A percentile compares a stretch with the other conserved stretches of the same genome.
These are phyloP conservation scores for Heterohyrax brucei DNA, from an alignment of 2,797 vertebrate species.

Conservation along the genomic window DNA sequence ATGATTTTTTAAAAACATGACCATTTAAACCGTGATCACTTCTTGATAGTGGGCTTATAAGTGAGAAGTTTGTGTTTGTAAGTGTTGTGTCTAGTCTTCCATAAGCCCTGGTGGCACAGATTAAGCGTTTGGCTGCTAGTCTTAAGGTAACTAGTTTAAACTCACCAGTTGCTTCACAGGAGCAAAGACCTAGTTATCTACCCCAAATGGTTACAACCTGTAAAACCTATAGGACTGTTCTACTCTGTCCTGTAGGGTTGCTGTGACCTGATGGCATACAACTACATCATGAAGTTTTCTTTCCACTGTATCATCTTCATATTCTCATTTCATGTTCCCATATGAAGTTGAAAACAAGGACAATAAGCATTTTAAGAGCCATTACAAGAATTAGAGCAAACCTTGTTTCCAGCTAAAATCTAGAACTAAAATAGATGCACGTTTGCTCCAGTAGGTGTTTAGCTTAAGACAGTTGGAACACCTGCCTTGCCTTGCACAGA, in stretches of 20 bases:
- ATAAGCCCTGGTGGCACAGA: not conserved
- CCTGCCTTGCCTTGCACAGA: not conserved
- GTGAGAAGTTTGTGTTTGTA: conserved; percentile 54
- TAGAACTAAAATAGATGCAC: not conserved
- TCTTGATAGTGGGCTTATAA: not conserved
- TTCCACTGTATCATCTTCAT: not conserved
- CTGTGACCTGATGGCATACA: not conserved
- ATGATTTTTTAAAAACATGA: conserved; percentile 24
- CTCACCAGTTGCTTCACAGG: not conserved
- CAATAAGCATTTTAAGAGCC: not conserved
- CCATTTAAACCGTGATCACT: conserved; percentile 48
- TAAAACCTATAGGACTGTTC: not conserved
- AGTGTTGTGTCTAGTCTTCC: conserved; percentile 10
- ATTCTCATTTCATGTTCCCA: not conserved
- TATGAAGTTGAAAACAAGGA: conserved; percentile 44
- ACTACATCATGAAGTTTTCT: not conserved
- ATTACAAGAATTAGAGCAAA: not conserved
- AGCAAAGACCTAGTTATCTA: not conserved
- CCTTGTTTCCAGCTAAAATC: not conserved
- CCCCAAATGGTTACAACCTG: not conserved
- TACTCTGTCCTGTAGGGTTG: not conserved
- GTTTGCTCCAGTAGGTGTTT: not conserved
- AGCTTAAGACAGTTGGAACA: not conserved
- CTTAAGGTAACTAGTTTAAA: not conserved
- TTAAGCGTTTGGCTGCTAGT: not conserved